Conservation (phyloP, 2,888 invertebrate species). For the Chaitophorus viminalis region DNA sequence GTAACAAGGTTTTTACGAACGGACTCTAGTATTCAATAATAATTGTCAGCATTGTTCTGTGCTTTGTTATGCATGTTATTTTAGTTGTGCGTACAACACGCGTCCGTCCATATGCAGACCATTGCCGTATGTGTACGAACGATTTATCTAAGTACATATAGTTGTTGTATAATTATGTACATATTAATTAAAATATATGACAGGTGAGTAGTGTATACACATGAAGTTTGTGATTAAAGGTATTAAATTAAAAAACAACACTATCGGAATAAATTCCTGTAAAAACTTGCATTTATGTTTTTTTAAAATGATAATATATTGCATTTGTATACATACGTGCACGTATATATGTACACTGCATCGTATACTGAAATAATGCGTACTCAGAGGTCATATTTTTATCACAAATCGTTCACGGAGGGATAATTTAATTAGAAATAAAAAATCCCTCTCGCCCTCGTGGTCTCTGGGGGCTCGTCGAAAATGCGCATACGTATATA, state of each 20-base stretch:
- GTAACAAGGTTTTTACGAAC: neutral
- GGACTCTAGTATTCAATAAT: neutral
- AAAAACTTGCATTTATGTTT: neutral
- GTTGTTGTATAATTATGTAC: no score
- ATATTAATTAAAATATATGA: no score
- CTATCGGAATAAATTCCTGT: neutral
- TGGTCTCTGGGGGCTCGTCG: neutral
- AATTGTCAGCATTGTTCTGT: neutral
- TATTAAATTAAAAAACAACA: neutral
- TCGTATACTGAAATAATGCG: neutral
- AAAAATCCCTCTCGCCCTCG: neutral
- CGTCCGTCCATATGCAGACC: neutral
- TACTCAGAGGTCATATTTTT: neutral
- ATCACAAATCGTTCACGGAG: neutral
- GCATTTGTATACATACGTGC: neutral
- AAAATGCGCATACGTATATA: neutral
- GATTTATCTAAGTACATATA: no score
- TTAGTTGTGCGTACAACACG: neutral
- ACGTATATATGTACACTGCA: neutral
- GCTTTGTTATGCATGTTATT: neutral
- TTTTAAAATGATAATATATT: neutral
- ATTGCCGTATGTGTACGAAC: no score
- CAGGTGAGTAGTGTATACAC: no score
- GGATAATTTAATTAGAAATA: neutral
- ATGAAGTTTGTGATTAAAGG: no score